Evolutionary conservation across 1,140 invertebrate species (phyloP), one percentile per base, ranked within the genome.

Genomic region (Scylla paramamosain): DNA sequence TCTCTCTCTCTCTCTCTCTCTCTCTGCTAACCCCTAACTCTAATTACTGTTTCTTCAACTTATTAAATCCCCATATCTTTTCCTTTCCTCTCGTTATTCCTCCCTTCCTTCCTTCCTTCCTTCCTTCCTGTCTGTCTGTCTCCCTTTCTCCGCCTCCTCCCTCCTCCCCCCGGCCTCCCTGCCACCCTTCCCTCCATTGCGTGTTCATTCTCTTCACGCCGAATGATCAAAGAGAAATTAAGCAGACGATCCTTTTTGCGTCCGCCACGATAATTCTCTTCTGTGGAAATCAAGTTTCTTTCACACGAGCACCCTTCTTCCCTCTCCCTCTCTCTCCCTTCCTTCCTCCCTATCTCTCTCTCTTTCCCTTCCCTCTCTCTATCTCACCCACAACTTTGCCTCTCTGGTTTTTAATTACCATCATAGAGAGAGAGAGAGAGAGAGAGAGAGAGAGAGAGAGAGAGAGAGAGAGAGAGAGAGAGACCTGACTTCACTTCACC

Each of bases 291-390:
- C 67, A n/a, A 77, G 67, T 77, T 77, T 20, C 25, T 77, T 77
- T 77, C 67, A n/a, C 67, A 77, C 67, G 67, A 25, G 67, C 25
- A 20, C 67, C 67, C 25, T 20, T n/a, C 67, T 77, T 77, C 45
- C 45, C 32, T 48, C 45, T 25, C 45, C 25, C 32, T 86, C 83
- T 86, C 32, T 86, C 83, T 31, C 32, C 25, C 83, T 31, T 12
- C 25, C 83, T 31, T 16, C 25, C 32, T 31, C 83, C 12, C 28
- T 86, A 3, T 83, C 28, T 83, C 28, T n/a, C 77, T 29, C 28
- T 83, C 77, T n/a, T 7, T 89, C 87, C n/a, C 87, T 39, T 89
- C 87, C n/a, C 32, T 39, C 32, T 89, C 32, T 89, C 87, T 89
- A n/a, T 89, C 25, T 45, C 32, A 1, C 14, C 28, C 16, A 0